phyloP scores from a whole-genome alignment of 2,888 invertebrate genomes.

The Campoplex nolae region DNA sequence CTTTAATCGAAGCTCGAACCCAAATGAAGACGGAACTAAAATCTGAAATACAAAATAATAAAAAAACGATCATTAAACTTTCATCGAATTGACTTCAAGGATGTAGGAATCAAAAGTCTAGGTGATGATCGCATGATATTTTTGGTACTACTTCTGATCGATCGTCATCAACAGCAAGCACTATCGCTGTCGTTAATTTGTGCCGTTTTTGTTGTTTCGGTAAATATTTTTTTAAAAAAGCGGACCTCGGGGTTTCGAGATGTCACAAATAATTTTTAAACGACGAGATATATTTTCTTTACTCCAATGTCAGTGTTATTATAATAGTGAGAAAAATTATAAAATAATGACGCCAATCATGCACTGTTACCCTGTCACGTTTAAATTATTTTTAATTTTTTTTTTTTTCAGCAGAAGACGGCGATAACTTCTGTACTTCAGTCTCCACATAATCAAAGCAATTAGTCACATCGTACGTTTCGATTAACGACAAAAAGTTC shows the following conservation, averaged over 20 bases:
- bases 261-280: too few relatives aligned
- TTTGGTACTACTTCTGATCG: neutral
- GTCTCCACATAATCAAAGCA: slow-evolving; percentile 35
- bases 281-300: neutral
- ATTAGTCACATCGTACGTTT: slow-evolving; percentile 30
- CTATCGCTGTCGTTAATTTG: neutral
- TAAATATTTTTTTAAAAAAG: neutral
- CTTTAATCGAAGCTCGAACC: slow-evolving; percentile 41
- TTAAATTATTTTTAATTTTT: slow-evolving; percentile 26
- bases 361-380: slow-evolving; percentile 20
- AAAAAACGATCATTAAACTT: neutral
- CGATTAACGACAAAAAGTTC: slow-evolving; percentile 31
- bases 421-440: slow-evolving; percentile 8
- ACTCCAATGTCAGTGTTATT: slow-evolving; percentile 42
- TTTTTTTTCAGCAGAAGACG: slow-evolving; percentile 4
- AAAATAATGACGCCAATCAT: slow-evolving; percentile 54
- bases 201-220: neutral
- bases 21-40: slow-evolving; percentile 12
- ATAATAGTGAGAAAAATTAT: slow-evolving; percentile 42
- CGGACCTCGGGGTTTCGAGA: too few relatives aligned
- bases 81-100: neutral
- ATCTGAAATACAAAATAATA: slow-evolving; percentile 64
- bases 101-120: neutral
- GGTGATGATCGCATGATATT: neutral
- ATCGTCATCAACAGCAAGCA: neutral